phyloP scores from a whole-genome alignment of 2,797 vertebrate genomes.

The Spatula versicolor region DNA sequence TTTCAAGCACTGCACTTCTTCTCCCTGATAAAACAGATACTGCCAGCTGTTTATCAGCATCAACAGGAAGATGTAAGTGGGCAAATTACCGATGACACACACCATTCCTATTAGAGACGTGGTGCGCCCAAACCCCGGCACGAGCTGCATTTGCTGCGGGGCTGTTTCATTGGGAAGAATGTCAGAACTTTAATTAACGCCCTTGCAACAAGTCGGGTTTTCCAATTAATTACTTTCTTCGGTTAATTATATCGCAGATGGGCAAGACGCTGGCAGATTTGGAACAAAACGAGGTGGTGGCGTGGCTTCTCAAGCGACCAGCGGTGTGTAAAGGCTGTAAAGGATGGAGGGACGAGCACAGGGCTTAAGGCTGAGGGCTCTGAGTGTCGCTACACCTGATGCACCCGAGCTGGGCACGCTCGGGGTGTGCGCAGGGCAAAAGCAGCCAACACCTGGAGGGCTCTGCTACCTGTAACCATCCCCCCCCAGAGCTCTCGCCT shows the following conservation, averaged over 20 bases:
- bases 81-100: neutral
- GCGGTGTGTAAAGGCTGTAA: neutral
- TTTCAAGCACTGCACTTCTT: conserved; percentile 6
- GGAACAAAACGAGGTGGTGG: neutral
- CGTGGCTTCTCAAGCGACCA: neutral
- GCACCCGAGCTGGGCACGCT: accelerated
- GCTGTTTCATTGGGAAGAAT: conserved; percentile 17
- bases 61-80: neutral
- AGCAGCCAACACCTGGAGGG: neutral
- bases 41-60: conserved; percentile 29
- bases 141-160: neutral
- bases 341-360: neutral
- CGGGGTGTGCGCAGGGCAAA: accelerated
- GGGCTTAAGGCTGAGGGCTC: neutral
- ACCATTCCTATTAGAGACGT: neutral
- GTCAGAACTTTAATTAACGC: conserved; percentile 44
- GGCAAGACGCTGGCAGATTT: neutral
- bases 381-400: neutral
- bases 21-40: conserved; percentile 4
- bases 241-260: conserved; percentile 28
- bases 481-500: neutral
- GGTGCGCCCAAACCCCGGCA: neutral
- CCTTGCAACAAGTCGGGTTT: conserved; percentile 40
- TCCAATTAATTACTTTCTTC: conserved; percentile 49
- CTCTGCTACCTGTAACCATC: neutral